Percentiles rank a stretch among this genome's conserved stretches.
Conservation (phyloP, 1,140 invertebrate species). For the Coboldia fuscipes region DNA sequence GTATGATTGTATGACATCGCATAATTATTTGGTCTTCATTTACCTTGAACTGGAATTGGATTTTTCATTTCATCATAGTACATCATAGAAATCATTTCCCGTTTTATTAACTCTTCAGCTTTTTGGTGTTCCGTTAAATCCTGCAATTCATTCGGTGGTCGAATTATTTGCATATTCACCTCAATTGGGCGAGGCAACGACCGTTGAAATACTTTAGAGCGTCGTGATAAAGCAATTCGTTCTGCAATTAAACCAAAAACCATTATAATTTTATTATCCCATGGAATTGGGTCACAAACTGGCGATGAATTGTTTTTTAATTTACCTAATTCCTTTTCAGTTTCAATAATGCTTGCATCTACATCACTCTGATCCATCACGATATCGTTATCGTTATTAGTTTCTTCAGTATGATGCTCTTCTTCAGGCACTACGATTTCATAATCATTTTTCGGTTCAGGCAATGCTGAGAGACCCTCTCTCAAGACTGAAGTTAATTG, state of each 20-base stretch:
- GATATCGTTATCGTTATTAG: constrained; percentile 20
- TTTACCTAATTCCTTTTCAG: no score
- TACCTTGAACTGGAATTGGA: constrained; percentile 24
- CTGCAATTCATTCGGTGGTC: constrained; percentile 45
- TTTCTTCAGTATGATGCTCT: constrained; percentile 36
- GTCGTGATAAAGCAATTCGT: constrained; percentile 34
- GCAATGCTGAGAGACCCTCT: constrained; percentile 55
- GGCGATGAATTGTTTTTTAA: no score
- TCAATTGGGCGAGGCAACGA: constrained; percentile 72
- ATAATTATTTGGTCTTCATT: no score
- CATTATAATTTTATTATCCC: no score
- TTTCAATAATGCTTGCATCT: constrained; percentile 35
- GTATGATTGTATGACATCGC: no score
- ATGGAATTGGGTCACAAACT: no score
- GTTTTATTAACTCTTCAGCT: constrained; percentile 93
- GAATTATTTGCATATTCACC: constrained; percentile 59
- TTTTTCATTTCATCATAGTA: constrained; percentile 67
- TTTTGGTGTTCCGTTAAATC: constrained; percentile 74
- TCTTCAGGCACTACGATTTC: constrained; percentile 92
- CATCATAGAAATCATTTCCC: constrained; percentile 91
- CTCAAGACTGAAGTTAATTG: constrained; percentile 52
- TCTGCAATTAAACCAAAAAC: no score
- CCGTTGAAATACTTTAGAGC: constrained; percentile 78
- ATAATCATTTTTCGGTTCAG: constrained; percentile 88
- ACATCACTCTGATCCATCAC: constrained; percentile 79